Percentiles rank a stretch among this genome's conserved stretches.
phyloP scores from a whole-genome alignment of 2,888 invertebrate genomes.

The Synanthedon myopaeformis region DNA sequence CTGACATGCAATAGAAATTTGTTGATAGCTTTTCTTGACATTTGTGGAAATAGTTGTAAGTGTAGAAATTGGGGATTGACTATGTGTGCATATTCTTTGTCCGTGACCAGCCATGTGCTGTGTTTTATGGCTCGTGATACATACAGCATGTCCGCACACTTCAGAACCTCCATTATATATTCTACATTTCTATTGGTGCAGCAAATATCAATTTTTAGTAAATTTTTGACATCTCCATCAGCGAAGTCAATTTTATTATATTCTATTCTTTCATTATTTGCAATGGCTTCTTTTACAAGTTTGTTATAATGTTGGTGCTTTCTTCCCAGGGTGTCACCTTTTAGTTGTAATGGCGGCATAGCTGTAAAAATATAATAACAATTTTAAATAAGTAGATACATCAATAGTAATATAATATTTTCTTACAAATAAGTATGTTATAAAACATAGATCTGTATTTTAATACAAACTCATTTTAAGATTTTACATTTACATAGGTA shows the following conservation, averaged over 20 bases:
- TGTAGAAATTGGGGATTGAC: slow-evolving; percentile 42
- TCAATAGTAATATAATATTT: no score
- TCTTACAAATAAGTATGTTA: no score
- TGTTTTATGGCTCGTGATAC: slow-evolving; percentile 40
- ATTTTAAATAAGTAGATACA: no score
- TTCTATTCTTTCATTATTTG: slow-evolving; percentile 7
- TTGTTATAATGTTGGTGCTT: slow-evolving; percentile 18
- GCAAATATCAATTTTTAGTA: slow-evolving; percentile 43
- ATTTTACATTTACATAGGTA: no score
- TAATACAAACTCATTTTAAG: no score
- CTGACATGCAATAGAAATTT: slow-evolving; percentile 39
- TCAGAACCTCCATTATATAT: slow-evolving; percentile 34
- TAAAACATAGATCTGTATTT: no score
- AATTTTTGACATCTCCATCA: slow-evolving; percentile 30
- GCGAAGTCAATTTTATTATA: slow-evolving; percentile 11
- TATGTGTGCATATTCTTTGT: slow-evolving; percentile 33
- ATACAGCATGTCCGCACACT: slow-evolving; percentile 39
- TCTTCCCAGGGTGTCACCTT: slow-evolving; percentile 25
- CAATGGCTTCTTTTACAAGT: slow-evolving; percentile 11
- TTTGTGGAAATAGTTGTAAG: slow-evolving; percentile 29
- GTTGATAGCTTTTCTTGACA: slow-evolving; percentile 35
- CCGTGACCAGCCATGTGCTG: slow-evolving; percentile 39
- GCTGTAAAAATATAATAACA: neutral
- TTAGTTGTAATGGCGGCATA: slow-evolving; percentile 30
- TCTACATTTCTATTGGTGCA: slow-evolving; percentile 28